Percentiles rank a stretch among this genome's conserved stretches.
These are phyloP conservation scores for Caradrina kadenii DNA, from an alignment of 2,888 invertebrate species.

Conservation along the genomic window DNA sequence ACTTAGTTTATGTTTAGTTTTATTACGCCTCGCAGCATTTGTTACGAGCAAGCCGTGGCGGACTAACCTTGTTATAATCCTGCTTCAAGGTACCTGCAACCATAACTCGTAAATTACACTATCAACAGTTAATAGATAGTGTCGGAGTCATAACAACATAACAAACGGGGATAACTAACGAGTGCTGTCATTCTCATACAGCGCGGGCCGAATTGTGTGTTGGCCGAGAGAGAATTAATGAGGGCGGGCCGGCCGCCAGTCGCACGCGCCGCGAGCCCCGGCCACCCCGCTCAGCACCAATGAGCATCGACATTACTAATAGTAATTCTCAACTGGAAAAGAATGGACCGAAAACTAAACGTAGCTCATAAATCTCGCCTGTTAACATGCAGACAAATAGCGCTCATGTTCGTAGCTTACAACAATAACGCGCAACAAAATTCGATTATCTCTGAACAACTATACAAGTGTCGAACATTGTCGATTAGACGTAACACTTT, in stretches of 20 bases:
- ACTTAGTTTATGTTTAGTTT: constrained; percentile 79
- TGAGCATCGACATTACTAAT: constrained; percentile 60
- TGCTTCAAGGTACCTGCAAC: constrained; percentile 55
- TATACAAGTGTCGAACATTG: constrained; percentile 29
- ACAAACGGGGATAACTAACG: constrained; percentile 80
- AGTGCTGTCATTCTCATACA: constrained; percentile 82
- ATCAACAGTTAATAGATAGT: constrained; percentile 78
- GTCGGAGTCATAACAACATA: constrained; percentile 76
- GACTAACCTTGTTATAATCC: constrained; percentile 62
- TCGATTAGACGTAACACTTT: constrained; percentile 23
- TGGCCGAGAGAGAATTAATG: constrained; percentile 78
- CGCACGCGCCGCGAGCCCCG: constrained; percentile 60
- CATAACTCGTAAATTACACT: constrained; percentile 68
- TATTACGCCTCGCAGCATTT: constrained; percentile 69
- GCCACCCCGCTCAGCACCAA: constrained; percentile 60
- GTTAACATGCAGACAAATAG: constrained; percentile 35
- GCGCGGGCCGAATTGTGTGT: constrained; percentile 73
- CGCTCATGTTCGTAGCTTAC: constrained; percentile 7
- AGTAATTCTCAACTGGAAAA: constrained; percentile 54
- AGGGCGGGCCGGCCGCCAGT: constrained; percentile 68
- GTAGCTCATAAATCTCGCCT: constrained; percentile 40
- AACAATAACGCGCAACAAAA: constrained; percentile 27
- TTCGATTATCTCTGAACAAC: constrained; percentile 34
- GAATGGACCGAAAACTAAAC: constrained; percentile 44
- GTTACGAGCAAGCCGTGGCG: constrained; percentile 63